Conservation (phyloP, 2,113 vertebrate species). For the Rhea americana region DNA sequence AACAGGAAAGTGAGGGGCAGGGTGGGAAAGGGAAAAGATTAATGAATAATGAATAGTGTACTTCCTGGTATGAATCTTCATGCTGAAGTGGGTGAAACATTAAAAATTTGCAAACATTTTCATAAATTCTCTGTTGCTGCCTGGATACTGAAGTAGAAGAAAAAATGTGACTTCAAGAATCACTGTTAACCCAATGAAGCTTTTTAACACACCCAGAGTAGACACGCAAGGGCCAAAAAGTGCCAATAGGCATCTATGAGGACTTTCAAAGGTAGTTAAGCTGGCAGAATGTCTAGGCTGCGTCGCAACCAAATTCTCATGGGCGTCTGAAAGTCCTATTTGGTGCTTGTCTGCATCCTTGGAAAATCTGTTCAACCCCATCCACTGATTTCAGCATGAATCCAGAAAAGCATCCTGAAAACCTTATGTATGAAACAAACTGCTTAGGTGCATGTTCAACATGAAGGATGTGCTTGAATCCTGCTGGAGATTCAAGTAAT, state of each 20-base stretch:
- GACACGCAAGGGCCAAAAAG: background rate
- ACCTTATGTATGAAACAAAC: background rate
- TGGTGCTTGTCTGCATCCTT: background rate
- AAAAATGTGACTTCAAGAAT: background rate
- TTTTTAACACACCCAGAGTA: background rate
- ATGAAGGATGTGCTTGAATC: background rate
- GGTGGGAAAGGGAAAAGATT: background rate
- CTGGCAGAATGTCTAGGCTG: background rate
- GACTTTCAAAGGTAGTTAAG: background rate
- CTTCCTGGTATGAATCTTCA: slow-evolving; percentile 10
- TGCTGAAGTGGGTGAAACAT: background rate
- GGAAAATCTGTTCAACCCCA: background rate
- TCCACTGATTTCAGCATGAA: background rate
- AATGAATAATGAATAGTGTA: slow-evolving; percentile 5
- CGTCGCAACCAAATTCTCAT: background rate
- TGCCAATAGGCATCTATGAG: background rate
- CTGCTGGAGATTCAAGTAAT: background rate
- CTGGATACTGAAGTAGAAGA: background rate
- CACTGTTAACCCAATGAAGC: background rate
- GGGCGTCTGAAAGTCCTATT: background rate
- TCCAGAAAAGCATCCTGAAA: background rate
- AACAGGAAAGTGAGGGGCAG: background rate
- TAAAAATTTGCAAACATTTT: background rate
- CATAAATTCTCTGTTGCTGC: background rate
- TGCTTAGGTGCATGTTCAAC: background rate